phyloP scores from a whole-genome alignment of 2,113 vertebrate species.

The Hemicordylus capensis region DNA sequence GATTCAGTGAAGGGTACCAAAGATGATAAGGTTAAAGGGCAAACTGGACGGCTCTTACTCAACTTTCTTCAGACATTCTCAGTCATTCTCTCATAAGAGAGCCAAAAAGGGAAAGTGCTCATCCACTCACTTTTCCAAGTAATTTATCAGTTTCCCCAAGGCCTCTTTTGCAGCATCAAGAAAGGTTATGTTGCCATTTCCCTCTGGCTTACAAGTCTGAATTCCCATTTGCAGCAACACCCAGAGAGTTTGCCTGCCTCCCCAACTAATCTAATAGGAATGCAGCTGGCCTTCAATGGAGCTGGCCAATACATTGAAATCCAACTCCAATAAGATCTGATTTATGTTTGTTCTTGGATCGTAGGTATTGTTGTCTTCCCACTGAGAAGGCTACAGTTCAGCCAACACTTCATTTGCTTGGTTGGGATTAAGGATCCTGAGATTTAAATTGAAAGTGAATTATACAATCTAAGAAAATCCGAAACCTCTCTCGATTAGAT shows the following conservation, averaged over 20 bases:
- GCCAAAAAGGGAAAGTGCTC: background rate
- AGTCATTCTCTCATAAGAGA: background rate
- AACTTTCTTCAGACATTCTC: background rate
- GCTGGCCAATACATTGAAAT: background rate
- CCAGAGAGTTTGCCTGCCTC: background rate
- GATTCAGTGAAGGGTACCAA: background rate
- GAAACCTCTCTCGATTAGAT: background rate
- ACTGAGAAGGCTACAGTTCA: background rate
- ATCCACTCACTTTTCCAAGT: constrained; percentile 2
- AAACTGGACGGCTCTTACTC: background rate
- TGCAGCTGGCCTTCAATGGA: background rate
- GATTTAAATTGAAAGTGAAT: background rate
- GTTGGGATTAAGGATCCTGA: background rate
- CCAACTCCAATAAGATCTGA: background rate
- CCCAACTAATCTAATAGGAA: background rate
- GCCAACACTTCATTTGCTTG: background rate
- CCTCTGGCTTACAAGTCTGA: background rate
- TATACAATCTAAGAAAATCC: background rate
- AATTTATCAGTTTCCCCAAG: background rate
- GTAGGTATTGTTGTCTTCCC: background rate
- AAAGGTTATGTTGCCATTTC: constrained; percentile 6
- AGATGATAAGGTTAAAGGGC: background rate
- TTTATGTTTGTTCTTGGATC: background rate
- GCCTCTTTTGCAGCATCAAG: background rate
- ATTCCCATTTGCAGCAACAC: background rate